Evolutionary conservation across 2,113 vertebrate genomes (phyloP).

Genomic region (Caretta caretta): DNA sequence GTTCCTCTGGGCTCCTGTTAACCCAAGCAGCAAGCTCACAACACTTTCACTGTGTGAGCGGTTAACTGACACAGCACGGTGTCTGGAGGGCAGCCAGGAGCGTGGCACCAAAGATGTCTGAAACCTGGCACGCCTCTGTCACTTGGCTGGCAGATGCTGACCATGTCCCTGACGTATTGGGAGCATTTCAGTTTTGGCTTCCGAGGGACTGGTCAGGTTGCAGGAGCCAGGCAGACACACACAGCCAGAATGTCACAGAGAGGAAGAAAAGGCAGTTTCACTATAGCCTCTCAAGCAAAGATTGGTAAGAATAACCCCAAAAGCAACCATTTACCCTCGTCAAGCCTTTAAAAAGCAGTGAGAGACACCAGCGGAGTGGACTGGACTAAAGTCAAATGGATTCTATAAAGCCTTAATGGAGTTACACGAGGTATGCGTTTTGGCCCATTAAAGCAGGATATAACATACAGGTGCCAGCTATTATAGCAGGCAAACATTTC

Average conservation of each 20-base stretch:
- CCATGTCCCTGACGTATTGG: background rate
- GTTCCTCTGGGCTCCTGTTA: background rate
- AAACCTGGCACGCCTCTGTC: background rate
- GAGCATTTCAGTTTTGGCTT: background rate
- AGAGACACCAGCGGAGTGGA: background rate
- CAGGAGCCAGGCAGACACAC: background rate
- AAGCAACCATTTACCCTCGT: background rate
- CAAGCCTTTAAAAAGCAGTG: background rate
- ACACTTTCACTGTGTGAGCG: background rate
- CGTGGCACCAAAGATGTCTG: background rate
- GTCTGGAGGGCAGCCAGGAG: background rate
- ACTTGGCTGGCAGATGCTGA: background rate
- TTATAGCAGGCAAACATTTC: background rate
- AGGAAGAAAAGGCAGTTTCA: background rate
- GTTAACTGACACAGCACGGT: background rate
- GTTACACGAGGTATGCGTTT: background rate
- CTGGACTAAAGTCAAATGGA: background rate
- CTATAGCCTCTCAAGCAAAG: background rate
- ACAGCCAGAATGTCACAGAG: background rate
- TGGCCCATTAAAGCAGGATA: background rate
- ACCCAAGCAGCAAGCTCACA: background rate
- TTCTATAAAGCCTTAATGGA: background rate
- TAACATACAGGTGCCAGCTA: background rate
- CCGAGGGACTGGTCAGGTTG: background rate
- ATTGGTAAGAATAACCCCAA: background rate